phyloP scores from a whole-genome alignment of 2,797 vertebrate species.

The Pachyuromys duprasi region DNA sequence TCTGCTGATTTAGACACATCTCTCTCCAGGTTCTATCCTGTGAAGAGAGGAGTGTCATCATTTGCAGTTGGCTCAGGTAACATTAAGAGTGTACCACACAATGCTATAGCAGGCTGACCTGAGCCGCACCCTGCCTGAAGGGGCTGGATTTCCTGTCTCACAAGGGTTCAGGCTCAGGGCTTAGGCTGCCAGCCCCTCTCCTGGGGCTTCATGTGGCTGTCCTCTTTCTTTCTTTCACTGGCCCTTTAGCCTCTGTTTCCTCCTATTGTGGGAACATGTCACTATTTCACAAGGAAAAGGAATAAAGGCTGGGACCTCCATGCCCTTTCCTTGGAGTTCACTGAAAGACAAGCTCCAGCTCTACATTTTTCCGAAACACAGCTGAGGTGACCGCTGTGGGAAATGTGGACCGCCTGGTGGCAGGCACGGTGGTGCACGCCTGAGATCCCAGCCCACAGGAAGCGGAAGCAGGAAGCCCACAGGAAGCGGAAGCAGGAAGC shows the following conservation, averaged over 20 bases:
- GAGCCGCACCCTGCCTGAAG: background rate
- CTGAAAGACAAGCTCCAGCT: background rate
- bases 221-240: background rate
- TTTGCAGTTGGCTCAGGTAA: background rate
- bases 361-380: background rate
- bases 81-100: too few relatives aligned
- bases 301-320: background rate
- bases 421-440: background rate
- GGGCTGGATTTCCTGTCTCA: background rate
- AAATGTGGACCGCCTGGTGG: background rate
- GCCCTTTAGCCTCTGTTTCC: constrained; percentile 28
- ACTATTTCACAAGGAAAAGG: background rate
- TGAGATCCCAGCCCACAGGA: background rate
- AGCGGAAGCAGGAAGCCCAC: background rate
- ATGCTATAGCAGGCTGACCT: background rate
- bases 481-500: background rate
- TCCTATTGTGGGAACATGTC: constrained; percentile 34
- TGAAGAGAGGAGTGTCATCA: background rate
- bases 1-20: background rate
- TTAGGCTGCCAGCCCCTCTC: background rate
- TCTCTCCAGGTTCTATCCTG: too few relatives aligned
- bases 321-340: background rate
- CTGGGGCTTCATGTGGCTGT: background rate
- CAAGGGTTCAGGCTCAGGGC: background rate
- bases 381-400: fast-evolving